Conservation (phyloP, 64 coral and sea anemone species). For the Catalaphyllia jardinei region DNA sequence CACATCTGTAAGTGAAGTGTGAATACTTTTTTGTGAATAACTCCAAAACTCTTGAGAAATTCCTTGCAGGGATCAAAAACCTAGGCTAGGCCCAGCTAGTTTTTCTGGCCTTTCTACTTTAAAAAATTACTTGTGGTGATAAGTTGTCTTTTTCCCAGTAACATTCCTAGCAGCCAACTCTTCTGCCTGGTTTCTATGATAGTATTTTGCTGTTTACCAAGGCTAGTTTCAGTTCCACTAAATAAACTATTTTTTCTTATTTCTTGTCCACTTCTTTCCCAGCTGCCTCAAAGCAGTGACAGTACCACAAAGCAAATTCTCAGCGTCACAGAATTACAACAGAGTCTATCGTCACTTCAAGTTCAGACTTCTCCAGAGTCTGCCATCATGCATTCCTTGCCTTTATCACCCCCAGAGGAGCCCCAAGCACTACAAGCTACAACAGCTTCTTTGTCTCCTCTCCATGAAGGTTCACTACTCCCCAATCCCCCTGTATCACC, state of each 20-base stretch:
- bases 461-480: background rate
- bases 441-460: background rate
- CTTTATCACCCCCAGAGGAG: constrained; percentile 22
- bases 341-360: constrained; percentile 26
- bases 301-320: background rate
- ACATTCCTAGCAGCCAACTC: too few species aligned
- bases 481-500: constrained; percentile 37
- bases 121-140: too few species aligned
- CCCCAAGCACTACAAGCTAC: background rate
- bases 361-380: constrained; percentile 6
- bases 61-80: too few species aligned
- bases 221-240: too few species aligned
- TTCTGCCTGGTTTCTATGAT: too few species aligned
- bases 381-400: background rate
- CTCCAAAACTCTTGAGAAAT: background rate
- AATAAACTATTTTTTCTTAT: background rate
- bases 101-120: too few species aligned
- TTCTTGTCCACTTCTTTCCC: background rate
- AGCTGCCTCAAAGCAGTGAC: background rate
- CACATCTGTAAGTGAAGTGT: background rate
- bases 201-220: too few species aligned
- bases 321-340: background rate
- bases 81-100: too few species aligned
- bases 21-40: background rate
- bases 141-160: too few species aligned